These are phyloP conservation scores for Neoarius graeffei DNA, from an alignment of 2,113 vertebrate genomes.

Conservation along the genomic window DNA sequence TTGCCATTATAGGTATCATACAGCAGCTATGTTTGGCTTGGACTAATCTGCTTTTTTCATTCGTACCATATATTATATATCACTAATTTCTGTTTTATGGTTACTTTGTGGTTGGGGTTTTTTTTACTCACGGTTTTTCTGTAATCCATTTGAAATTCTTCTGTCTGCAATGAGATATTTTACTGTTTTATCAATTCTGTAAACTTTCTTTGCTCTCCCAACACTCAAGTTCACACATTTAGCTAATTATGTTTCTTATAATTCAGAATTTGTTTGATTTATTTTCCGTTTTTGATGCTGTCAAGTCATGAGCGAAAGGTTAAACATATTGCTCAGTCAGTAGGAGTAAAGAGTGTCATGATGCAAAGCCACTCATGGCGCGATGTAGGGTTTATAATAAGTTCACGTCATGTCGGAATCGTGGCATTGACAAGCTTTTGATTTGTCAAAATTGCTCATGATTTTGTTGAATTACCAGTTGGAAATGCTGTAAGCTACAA, in stretches of 20 bases:
- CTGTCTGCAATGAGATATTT: background rate
- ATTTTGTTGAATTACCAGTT: background rate
- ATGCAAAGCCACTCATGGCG: background rate
- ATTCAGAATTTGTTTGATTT: background rate
- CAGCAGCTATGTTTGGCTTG: background rate
- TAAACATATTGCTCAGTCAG: background rate
- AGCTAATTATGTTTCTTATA: background rate
- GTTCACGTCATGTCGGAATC: background rate
- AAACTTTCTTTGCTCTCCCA: background rate
- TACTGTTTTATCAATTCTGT: background rate
- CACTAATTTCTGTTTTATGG: background rate
- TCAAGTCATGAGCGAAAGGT: background rate
- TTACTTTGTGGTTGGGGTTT: background rate
- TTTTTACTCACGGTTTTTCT: no score
- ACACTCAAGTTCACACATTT: background rate
- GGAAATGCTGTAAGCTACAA: no score
- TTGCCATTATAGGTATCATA: background rate
- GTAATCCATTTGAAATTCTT: background rate
- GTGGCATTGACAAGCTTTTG: background rate
- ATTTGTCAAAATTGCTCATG: background rate
- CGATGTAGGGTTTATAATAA: background rate
- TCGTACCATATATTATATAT: background rate
- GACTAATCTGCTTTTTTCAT: background rate
- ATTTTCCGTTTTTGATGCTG: background rate
- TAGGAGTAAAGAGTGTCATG: background rate